Base-by-base conservation (phyloP, 2,888 invertebrate species). In the Muscina levida region DNA sequence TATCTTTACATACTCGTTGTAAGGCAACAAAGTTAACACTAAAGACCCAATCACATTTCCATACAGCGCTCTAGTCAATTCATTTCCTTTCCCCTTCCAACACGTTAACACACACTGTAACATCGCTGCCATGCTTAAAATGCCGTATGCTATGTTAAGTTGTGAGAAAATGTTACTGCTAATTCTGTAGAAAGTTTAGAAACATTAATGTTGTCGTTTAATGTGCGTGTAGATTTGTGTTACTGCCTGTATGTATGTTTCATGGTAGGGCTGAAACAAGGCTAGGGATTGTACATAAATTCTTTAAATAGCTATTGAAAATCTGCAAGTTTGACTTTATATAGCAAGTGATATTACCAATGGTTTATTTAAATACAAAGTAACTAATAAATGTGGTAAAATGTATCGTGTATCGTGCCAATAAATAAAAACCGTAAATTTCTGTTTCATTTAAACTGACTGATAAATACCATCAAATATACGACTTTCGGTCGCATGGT, bases 91-190 rank as follows among this genome's bases (percentile, higher is more conserved):
- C 19, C 17, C 51, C 53, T 10, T 2, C 44, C 53, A 53, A 19
- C 24, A 51, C 24, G 2, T 53, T 8, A 24, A 24, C 24, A 22
- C 19, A 22, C 19, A 22, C 39, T 22, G 19, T 62, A 22, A 17
- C 42, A 19, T 6, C 17, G 19, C 42, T 37, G 2, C 17, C n/a
- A 39, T 39, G 42, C 62, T 31, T 31, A 8, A 5, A 31, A 19
- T 62, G 62, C 62, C 19, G 39, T 62, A 42, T 39, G 62, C 22
- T 42, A 42, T n/a, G 19, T 42, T 62, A 39, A 19, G 62, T 62
- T 62, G 22, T 11, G 13, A 39, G 17, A 39, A 62, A 39, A 22
- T 62, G 13, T 62, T 62, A 19, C 42, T 62, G 62, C 62, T 42
- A 62, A 62, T 62, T 62, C 42, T 22, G 44, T 26, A 22, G 62